Base-by-base conservation (phyloP, 2,797 vertebrate species). In the Neomorphus geoffroyi region DNA sequence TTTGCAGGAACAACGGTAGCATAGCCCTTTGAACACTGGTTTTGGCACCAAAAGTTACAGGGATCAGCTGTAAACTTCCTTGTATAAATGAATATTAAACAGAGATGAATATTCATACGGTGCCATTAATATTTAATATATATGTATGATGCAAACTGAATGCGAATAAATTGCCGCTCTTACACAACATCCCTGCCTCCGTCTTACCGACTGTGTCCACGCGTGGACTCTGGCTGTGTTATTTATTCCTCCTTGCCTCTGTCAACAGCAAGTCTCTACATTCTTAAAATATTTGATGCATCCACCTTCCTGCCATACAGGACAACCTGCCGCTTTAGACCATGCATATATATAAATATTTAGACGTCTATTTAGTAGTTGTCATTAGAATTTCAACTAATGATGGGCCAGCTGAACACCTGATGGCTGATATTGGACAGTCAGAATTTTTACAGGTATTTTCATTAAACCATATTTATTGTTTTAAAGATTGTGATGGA, bases 11-110 rank as follows among this genome's bases (percentile, higher is more conserved):
- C 30, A 92, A 82, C 50, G 80, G 89, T 89, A 94, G 43, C 57
- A 82, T 32, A 73, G 89, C 70, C 94, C 82, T 85, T 48, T 72
- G 92, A 92, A 92, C 82, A 89, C 51, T 62, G 57, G 16, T 24
- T 88, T 39, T 80, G 93, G 92, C 96, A 94, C 62, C 8, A 33
- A 83, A 96, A 96, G 67, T 87, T 93, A 90, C 90, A 91, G 65
- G 56, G 57, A 78, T 32, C 0, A 4, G 51, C 27, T 66, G 61
- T 62, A 93, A 92, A 90, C 62, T 88, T 92, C 82, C 27, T 3
- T 22, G 72, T 70, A 69, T 62, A 87, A 78, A 93, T 92, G 77
- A 96, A 93, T 96, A 95, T 82, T 89, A 93, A 95, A 93, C 80
- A 92, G 11, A 77, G 77, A 72, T 87, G 78, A 93, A 96, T 96